phyloP scores from a whole-genome alignment of 2,797 vertebrate species.

The Todus mexicanus region DNA sequence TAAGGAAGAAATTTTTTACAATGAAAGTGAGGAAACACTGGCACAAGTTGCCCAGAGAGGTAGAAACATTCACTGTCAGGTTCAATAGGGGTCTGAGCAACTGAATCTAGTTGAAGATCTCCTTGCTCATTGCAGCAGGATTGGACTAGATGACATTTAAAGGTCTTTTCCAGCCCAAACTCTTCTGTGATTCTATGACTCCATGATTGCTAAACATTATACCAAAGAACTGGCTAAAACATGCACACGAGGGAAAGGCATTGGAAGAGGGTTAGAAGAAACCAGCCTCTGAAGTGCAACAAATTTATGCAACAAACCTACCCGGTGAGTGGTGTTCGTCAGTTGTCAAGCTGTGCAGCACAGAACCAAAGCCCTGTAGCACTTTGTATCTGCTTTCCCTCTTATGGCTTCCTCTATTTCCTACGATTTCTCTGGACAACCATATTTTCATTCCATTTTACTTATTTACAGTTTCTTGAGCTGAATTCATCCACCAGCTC shows the following conservation, averaged over 20 bases:
- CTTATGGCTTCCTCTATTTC: neutral
- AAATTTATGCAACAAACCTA: neutral
- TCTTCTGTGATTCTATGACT: neutral
- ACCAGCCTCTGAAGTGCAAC: neutral
- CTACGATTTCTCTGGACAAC: neutral
- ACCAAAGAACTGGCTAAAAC: neutral
- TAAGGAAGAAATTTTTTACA: neutral
- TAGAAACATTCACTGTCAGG: neutral
- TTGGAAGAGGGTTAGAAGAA: neutral
- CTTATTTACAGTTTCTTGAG: neutral
- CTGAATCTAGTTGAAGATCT: neutral
- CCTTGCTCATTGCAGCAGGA: accelerated
- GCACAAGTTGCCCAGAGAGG: neutral
- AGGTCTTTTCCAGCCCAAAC: neutral
- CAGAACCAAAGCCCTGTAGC: neutral
- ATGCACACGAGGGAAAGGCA: accelerated
- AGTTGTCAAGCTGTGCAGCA: neutral
- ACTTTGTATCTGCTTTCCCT: neutral
- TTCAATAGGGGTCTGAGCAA: neutral
- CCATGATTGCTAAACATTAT: neutral
- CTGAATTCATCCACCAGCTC: neutral
- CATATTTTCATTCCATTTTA: neutral
- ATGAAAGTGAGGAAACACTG: neutral
- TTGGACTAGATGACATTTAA: neutral
- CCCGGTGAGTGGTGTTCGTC: neutral